Evolutionary conservation across 2,797 vertebrate genomes (phyloP).

Genomic region (Oryzias dopingdopingensis): DNA sequence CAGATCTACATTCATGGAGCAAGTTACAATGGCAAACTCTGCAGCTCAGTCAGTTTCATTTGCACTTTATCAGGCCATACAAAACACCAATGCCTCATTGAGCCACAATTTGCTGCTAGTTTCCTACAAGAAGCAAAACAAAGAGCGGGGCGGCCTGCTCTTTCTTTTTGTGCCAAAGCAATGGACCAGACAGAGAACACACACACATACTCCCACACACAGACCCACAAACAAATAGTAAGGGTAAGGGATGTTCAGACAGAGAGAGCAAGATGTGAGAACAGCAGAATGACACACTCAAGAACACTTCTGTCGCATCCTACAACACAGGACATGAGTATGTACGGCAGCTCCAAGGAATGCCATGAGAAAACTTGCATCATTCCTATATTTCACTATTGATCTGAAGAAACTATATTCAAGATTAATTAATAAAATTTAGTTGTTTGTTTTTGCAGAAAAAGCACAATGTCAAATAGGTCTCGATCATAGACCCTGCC

Average conservation of each 20-base stretch:
- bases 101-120: constrained; percentile 74
- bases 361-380: constrained; percentile 4
- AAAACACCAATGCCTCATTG: constrained; percentile 73
- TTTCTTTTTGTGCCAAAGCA: constrained; percentile 74
- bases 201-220: constrained; percentile 20
- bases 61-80: constrained; percentile 70
- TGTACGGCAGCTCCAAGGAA: constrained; percentile 13
- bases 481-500: constrained; percentile 51
- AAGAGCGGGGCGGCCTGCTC: constrained; percentile 65
- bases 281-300: constrained; percentile 36
- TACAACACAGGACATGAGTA: constrained; percentile 30
- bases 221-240: constrained; percentile 30
- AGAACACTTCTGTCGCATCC: constrained; percentile 46
- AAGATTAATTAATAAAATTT: no score
- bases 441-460: constrained; percentile 4
- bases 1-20: constrained; percentile 63
- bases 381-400: constrained; percentile 5
- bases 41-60: constrained; percentile 65
- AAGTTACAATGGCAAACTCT: constrained; percentile 54
- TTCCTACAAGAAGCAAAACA: constrained; percentile 74
- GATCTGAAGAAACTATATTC: background rate
- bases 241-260: constrained; percentile 30
- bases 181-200: constrained; percentile 67
- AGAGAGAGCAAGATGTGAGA: constrained; percentile 37
- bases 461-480: constrained; percentile 39